phyloP scores from a whole-genome alignment of 2,888 invertebrate genomes.

The Apamea crenata region DNA sequence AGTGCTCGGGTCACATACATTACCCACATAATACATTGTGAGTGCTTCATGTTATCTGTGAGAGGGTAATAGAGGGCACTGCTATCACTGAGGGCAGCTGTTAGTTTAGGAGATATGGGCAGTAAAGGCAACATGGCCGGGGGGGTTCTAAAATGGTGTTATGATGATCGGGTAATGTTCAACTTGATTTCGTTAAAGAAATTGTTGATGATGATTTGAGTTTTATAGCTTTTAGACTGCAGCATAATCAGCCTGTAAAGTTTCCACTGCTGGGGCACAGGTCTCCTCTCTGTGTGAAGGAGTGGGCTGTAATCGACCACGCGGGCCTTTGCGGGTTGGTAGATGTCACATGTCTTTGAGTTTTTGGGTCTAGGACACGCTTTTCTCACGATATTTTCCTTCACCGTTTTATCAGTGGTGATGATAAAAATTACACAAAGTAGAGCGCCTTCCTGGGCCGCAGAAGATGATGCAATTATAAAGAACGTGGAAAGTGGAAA shows the following conservation, averaged over 20 bases:
- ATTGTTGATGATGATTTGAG: slow-evolving; percentile 15
- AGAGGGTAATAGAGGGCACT: slow-evolving; percentile 65
- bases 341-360: neutral
- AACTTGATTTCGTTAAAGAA: slow-evolving; percentile 9
- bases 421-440: neutral
- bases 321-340: too few relatives aligned
- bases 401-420: neutral
- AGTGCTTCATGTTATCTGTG: slow-evolving; percentile 67
- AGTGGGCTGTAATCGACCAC: neutral
- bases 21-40: slow-evolving; percentile 65
- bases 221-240: neutral
- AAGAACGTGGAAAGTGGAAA: neutral
- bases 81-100: slow-evolving; percentile 66
- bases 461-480: neutral
- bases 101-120: slow-evolving; percentile 61
- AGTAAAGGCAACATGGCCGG: slow-evolving; percentile 50
- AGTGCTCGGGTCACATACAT: slow-evolving; percentile 61
- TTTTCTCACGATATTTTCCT: neutral
- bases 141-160: slow-evolving; percentile 44
- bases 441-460: neutral
- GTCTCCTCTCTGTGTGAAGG: too few relatives aligned
- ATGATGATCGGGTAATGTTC: slow-evolving; percentile 43
- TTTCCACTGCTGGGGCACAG: neutral
- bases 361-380: neutral
- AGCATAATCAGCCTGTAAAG: neutral